These are phyloP conservation scores for Umimayanthus kanabou DNA, from an alignment of 92 coral and sea anemone genomes.

Conservation along the genomic window DNA sequence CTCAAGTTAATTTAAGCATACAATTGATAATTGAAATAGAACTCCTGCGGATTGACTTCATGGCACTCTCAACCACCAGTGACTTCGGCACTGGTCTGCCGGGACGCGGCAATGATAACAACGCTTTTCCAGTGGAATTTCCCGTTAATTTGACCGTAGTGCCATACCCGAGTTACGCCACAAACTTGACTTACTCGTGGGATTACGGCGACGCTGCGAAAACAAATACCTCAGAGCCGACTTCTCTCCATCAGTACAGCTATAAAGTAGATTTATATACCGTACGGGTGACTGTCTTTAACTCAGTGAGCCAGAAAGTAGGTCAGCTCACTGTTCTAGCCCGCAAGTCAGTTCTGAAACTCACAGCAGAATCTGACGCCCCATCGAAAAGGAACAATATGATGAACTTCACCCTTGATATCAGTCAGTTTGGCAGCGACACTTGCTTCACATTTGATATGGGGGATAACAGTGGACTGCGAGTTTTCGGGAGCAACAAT, in stretches of 20 bases:
- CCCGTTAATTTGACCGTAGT: constrained; percentile 67
- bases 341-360: constrained; percentile 52
- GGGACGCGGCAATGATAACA: constrained; percentile 56
- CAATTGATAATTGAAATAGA: constrained; percentile 58
- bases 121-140: constrained; percentile 71
- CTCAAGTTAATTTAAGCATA: constrained; percentile 40
- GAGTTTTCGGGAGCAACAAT: constrained; percentile 56
- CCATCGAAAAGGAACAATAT: constrained; percentile 61
- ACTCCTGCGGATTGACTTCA: constrained; percentile 52
- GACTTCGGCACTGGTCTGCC: constrained; percentile 57
- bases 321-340: constrained; percentile 12
- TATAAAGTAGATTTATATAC: constrained; percentile 10
- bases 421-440: constrained; percentile 64
- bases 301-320: constrained; percentile 65
- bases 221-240: constrained; percentile 38
- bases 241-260: constrained; percentile 44
- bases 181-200: constrained; percentile 70
- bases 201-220: constrained; percentile 46
- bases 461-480: constrained; percentile 58
- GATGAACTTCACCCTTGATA: constrained; percentile 52
- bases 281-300: constrained; percentile 61
- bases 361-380: constrained; percentile 53
- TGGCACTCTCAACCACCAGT: constrained; percentile 55
- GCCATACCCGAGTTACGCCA: constrained; percentile 53
- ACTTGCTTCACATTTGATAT: constrained; percentile 70